These are phyloP conservation scores for Norana najaformis DNA, from an alignment of 2,888 invertebrate species.

Conservation along the genomic window DNA sequence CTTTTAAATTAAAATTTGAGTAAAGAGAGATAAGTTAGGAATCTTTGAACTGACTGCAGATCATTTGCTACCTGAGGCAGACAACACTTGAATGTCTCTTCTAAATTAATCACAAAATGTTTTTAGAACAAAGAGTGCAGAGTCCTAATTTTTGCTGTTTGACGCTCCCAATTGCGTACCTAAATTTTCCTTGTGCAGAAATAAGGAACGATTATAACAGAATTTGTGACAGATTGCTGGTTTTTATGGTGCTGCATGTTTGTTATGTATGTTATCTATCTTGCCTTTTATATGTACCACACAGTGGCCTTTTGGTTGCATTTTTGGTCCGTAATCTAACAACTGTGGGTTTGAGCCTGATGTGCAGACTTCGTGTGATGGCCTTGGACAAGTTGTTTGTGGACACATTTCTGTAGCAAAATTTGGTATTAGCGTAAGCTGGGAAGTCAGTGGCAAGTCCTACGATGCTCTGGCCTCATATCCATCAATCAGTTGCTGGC, in stretches of 20 bases:
- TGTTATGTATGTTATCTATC: not conserved
- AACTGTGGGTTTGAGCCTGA: not conserved
- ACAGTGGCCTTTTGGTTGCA: not conserved
- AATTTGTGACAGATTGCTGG: not conserved
- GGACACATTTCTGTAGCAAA: not conserved
- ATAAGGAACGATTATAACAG: not conserved
- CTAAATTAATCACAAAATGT: no score
- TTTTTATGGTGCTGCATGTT: not conserved
- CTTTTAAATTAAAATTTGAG: no score
- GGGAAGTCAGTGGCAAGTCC: not conserved
- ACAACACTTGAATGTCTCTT: no score
- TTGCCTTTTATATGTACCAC: not conserved
- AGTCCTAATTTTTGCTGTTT: not conserved
- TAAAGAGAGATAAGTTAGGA: no score
- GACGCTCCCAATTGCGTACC: not conserved
- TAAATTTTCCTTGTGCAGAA: not conserved
- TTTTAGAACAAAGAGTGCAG: no score
- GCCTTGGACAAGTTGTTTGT: not conserved
- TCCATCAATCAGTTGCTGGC: not conserved
- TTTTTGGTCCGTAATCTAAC: not conserved
- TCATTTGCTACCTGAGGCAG: no score
- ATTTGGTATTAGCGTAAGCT: not conserved
- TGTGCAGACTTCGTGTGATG: not conserved
- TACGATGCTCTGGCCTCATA: not conserved
- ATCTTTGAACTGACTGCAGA: no score